Evolutionary conservation across 2,113 vertebrate genomes (phyloP).

Genomic region (Strix uralensis): DNA sequence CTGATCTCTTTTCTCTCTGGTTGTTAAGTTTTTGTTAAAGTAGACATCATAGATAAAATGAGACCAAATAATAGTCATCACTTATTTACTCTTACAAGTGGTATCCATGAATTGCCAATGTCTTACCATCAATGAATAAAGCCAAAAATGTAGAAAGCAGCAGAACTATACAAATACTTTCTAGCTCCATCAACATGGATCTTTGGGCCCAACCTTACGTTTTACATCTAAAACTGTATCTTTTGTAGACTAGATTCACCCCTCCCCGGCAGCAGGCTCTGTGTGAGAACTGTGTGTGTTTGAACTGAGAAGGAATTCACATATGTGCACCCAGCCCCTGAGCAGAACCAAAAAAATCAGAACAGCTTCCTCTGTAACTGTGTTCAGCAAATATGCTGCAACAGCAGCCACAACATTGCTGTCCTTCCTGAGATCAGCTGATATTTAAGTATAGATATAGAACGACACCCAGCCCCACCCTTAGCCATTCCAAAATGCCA

Average conservation of each 20-base stretch:
- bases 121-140: background rate
- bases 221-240: background rate
- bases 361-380: background rate
- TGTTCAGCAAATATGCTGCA: background rate
- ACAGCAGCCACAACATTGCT: background rate
- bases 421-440: background rate
- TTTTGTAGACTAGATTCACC: background rate
- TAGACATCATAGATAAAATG: background rate
- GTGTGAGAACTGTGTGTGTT: accelerated
- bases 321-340: background rate
- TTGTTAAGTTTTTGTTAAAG: background rate
- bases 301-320: background rate
- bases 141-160: background rate
- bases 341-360: background rate
- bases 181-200: accelerated
- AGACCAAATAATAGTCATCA: background rate
- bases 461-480: background rate
- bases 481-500: slow-evolving; percentile 5
- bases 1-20: background rate
- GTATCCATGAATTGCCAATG: background rate
- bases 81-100: background rate
- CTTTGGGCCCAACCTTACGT: background rate
- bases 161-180: background rate
- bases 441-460: background rate
- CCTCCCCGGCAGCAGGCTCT: background rate